Evolutionary conservation across 2,797 vertebrate genomes (phyloP), one percentile per base, ranked within the genome.

Genomic region (Erithacus rubecula): DNA sequence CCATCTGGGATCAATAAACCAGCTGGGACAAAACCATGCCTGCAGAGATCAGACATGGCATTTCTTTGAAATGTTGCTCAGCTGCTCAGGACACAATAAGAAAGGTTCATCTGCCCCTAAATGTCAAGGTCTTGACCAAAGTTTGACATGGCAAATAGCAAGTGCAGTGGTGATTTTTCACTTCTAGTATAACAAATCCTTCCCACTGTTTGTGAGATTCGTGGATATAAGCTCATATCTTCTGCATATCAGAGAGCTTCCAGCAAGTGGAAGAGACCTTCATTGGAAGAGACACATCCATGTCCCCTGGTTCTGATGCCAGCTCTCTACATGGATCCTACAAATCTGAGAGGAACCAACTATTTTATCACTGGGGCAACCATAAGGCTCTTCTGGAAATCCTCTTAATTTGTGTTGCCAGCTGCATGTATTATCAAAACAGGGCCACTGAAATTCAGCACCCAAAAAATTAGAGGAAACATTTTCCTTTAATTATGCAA

Each of bases 21-120:
- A 10, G 6, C 9, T 10, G 18, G 24, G 11, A 52, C 24, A 39
- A 74, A 75, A 36, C 3, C 18, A 53, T 8, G 18, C 19, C 44
- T 68, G 15, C 27, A 69, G 43, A 55, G 9, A 12, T 21, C 55
- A 79, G 46, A 62, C 47, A 49, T 9, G 4, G 3, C 15, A 43
- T 49, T 83, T 60, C 41, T 78, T 14, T 67, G n/a, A 59, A 44
- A 22, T 36, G 10, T 6, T 78, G 10, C 6, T 23, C 21, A 51
- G 22, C n/a, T 70, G 30, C 34, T 44, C 15, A 8, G 41, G 36
- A 49, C 16, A 56, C 0, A 0, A 34, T 12, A 6, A 55, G 9
- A 58, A 77, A 89, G 37, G 12, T 69, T 84, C 36, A n/a, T 14
- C 22, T 87, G 51, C 14, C 26, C 34, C n/a, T 75, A 32, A 64